Conservation (phyloP, 2,888 invertebrate species). For the Drosophila antonietae region DNA sequence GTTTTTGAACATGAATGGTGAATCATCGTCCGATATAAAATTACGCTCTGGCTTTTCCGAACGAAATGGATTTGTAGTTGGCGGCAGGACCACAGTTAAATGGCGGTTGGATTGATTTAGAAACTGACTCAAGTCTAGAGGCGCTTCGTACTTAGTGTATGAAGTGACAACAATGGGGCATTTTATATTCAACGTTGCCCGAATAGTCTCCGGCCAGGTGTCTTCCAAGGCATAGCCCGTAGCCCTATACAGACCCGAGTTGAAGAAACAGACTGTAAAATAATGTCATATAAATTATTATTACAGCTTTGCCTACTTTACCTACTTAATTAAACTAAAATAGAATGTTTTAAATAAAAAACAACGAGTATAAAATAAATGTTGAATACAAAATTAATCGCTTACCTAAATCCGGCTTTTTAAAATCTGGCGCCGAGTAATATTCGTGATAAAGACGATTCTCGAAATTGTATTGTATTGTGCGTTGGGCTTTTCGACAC, state of each 20-base stretch:
- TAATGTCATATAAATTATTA: not conserved
- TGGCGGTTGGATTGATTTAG: slow-evolving; percentile 85
- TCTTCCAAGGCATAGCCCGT: slow-evolving; percentile 88
- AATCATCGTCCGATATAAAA: slow-evolving; percentile 90
- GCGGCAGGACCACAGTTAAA: slow-evolving; percentile 86
- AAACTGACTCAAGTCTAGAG: slow-evolving; percentile 87
- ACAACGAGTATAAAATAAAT: not conserved
- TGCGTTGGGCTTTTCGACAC: slow-evolving; percentile 85
- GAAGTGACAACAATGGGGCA: slow-evolving; percentile 88
- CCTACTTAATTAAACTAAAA: not conserved
- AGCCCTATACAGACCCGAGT: slow-evolving; percentile 89
- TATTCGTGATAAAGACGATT: slow-evolving; percentile 86
- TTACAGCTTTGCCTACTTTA: not conserved
- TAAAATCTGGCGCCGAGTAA: slow-evolving; percentile 81
- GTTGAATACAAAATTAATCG: too few species aligned
- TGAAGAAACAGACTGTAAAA: slow-evolving; percentile 88
- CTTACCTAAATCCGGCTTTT: slow-evolving; percentile 86
- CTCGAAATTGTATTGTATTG: slow-evolving; percentile 86
- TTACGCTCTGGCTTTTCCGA: slow-evolving; percentile 90
- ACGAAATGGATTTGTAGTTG: slow-evolving; percentile 88
- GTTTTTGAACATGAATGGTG: slow-evolving; percentile 90
- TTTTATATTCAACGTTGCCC: slow-evolving; percentile 86
- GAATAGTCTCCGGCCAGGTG: slow-evolving; percentile 89
- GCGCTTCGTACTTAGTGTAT: slow-evolving; percentile 88
- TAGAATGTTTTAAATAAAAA: not conserved